Base-by-base conservation (phyloP, 2,888 invertebrate species). In the Lycocerus yunnanus region DNA sequence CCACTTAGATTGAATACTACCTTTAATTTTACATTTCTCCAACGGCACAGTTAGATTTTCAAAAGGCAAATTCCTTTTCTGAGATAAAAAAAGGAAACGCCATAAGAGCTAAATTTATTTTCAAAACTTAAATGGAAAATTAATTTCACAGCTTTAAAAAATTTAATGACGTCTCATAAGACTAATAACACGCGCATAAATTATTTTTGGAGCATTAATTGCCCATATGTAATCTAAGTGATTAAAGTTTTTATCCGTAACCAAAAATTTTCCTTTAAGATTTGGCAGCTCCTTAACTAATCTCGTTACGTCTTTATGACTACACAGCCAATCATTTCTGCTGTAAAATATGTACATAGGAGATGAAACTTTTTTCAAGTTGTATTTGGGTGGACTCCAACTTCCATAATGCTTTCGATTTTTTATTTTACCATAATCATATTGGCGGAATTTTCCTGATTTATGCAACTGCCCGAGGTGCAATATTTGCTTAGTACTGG, bases 221-320 rank as follows among this genome's bases (percentile, higher is more conserved):
- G 83, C 86, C 76, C 78, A 84, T 61, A 84, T 71, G 68, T 82
- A 86, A 76, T 86, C 86, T 69, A 86, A 77, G 78, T 86, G 86
- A 74, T 86, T 86, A 70, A 84, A 86, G 8, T 75, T 75, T 11
- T 78, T 71, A 70, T 86, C 85, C 2, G 82, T 73, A 8, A 84
- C 78, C 58, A 85, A 77, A 58, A 83, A 80, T 72, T 81, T 81
- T n/a, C 78, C 84, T 70, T 77, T 75, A 11, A 79, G 74, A 66
- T 83, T 80, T 0, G 78, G 77, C 66, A 86, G 69, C 67, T 79
- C 76, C 8, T 60, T 71, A 73, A 73, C 77, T 58, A 81, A 69
- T n/a, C 70, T 66, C n/a, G 58, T 60, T 11, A 81, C 80, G 67
- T 81, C 81, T 11, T 27, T 66, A 59, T 73, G 60, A 15, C 75